phyloP scores from a whole-genome alignment of 1,140 invertebrate species.

The Philopotamus ludificatus region DNA sequence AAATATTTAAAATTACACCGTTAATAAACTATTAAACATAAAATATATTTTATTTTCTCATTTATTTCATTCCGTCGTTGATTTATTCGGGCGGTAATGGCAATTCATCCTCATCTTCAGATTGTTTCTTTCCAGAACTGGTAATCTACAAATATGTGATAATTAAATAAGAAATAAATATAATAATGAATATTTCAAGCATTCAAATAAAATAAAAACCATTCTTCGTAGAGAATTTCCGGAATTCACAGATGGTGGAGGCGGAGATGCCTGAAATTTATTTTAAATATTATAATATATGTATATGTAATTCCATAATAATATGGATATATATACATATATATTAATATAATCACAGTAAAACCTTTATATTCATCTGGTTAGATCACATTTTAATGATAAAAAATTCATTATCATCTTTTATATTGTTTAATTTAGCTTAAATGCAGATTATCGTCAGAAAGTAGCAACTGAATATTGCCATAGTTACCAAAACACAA shows the following conservation, averaged over 20 bases:
- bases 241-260: constrained; percentile 8
- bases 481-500: no score
- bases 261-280: constrained; percentile 2
- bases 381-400: no score
- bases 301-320: neutral
- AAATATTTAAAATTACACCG: neutral
- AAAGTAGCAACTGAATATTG: no score
- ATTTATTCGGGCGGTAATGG: constrained; percentile 32
- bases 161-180: neutral
- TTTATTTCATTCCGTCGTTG: no score
- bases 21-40: neutral
- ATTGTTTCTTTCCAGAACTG: constrained; percentile 26
- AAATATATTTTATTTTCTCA: neutral
- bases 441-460: no score
- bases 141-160: constrained; percentile 21
- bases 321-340: neutral
- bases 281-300: neutral
- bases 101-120: constrained; percentile 34
- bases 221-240: constrained; percentile 15
- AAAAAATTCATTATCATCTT: no score
- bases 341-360: neutral
- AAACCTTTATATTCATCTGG: no score
- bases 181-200: neutral
- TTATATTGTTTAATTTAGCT: no score
- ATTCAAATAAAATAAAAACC: neutral